These are phyloP conservation scores for Onychostoma macrolepis DNA, from an alignment of 2,113 vertebrate genomes.

Conservation along the genomic window DNA sequence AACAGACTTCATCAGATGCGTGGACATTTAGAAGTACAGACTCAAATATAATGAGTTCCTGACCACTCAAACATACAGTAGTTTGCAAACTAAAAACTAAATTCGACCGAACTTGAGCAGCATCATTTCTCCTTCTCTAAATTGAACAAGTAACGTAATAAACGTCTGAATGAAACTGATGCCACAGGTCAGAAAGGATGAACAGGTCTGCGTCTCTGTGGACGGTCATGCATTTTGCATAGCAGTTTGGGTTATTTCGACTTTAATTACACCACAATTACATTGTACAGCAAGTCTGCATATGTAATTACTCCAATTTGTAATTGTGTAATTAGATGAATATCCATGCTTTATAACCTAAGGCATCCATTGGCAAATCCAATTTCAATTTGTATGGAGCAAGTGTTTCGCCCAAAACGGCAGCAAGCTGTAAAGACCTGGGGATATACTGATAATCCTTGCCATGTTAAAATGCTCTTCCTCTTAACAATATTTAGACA, in stretches of 20 bases:
- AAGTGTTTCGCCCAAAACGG: constrained; percentile 74
- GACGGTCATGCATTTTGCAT: constrained; percentile 27
- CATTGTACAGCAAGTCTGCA: constrained; percentile 78
- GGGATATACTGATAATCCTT: constrained; percentile 77
- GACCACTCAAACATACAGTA: neutral
- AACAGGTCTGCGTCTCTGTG: neutral
- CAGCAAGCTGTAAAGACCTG: constrained; percentile 75
- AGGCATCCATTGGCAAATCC: constrained; percentile 81
- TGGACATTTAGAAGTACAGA: neutral
- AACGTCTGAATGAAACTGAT: neutral
- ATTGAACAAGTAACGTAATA: neutral
- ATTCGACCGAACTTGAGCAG: neutral
- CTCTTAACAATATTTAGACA: constrained; percentile 72
- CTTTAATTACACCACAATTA: constrained; percentile 82
- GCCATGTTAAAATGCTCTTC: constrained; percentile 73
- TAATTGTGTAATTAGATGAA: constrained; percentile 81
- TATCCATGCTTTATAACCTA: constrained; percentile 82
- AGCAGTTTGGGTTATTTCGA: constrained; percentile 67
- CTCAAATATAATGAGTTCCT: neutral
- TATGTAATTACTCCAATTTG: constrained; percentile 80
- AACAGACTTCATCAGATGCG: neutral
- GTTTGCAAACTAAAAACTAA: neutral
- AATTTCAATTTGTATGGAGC: constrained; percentile 81
- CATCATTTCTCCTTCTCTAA: neutral
- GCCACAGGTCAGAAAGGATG: neutral